phyloP scores from a whole-genome alignment of 2,888 invertebrate species.

The Zygaena filipendulae region DNA sequence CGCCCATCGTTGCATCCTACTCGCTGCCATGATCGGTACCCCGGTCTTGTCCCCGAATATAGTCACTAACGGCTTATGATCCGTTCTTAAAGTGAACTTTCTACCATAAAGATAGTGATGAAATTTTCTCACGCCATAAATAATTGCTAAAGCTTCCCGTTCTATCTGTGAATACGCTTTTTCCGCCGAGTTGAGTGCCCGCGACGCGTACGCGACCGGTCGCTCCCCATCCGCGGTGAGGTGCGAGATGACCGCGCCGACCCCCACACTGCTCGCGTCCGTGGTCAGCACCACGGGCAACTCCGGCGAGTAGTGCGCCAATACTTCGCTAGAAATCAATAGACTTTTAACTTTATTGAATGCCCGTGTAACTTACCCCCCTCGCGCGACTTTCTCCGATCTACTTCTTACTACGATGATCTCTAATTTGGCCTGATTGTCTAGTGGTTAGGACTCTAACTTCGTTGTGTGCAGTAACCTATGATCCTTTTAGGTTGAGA shows the following conservation, averaged over 20 bases:
- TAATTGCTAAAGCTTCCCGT: conserved; percentile 18
- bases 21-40: conserved; percentile 9
- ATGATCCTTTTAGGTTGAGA: too few species aligned
- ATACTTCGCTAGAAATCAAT: conserved; percentile 6
- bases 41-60: conserved; percentile 6
- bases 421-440: too few species aligned
- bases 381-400: too few species aligned
- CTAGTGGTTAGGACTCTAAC: too few species aligned
- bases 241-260: conserved; percentile 8
- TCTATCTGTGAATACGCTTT: conserved; percentile 20
- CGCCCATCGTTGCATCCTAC: conserved; percentile 10
- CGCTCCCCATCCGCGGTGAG: conserved; percentile 15
- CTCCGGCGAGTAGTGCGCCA: conserved; percentile 11
- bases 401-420: too few species aligned
- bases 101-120: conserved; percentile 18
- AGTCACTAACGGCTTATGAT: conserved; percentile 23
- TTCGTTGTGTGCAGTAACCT: too few species aligned
- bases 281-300: conserved; percentile 11
- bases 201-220: conserved; percentile 17
- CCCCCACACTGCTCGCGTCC: conserved; percentile 13
- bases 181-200: conserved; percentile 18
- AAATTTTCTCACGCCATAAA: conserved; percentile 14
- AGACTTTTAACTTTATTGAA: conserved; percentile 8
- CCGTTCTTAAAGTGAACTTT: conserved; percentile 25
- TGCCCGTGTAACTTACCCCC: too few species aligned